Percentiles rank a stretch among this genome's conserved stretches.
Evolutionary conservation across 2,797 vertebrate species (phyloP).

Genomic region (Anas capensis): DNA sequence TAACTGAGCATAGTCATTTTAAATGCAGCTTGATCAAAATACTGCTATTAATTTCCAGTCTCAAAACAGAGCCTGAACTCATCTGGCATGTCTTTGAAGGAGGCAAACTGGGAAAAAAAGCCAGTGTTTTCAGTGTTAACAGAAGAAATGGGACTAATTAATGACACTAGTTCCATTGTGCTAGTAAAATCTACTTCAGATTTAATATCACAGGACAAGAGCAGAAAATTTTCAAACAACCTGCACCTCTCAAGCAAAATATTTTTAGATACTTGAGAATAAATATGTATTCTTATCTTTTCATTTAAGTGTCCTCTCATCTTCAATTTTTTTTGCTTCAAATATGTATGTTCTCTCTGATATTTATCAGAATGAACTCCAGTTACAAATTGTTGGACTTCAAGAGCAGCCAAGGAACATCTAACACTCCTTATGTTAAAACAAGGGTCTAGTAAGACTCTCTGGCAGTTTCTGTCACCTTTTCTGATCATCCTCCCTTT

Average conservation of each 20-base stretch:
- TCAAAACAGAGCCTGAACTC: conserved; percentile 29
- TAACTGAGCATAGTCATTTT: conserved; percentile 3
- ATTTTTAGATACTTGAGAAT: not conserved
- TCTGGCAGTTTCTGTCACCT: not conserved
- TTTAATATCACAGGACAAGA: conserved; percentile 6
- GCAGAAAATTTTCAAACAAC: not conserved
- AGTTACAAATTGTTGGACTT: not conserved
- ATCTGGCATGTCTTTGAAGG: conserved; percentile 53
- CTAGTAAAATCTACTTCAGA: conserved; percentile 16
- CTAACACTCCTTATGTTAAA: not conserved
- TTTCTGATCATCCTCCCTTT: not conserved
- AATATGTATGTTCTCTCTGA: not conserved
- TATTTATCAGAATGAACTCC: not conserved
- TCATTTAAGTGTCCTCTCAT: not conserved
- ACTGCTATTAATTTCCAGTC: conserved; percentile 38
- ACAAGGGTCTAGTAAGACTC: not conserved
- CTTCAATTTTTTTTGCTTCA: not conserved
- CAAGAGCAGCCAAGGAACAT: not conserved
- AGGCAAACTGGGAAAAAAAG: not conserved
- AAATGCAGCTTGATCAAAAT: conserved; percentile 60
- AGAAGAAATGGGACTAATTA: conserved; percentile 59
- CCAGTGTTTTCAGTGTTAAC: conserved; percentile 13
- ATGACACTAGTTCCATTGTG: conserved; percentile 25
- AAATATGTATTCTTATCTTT: not conserved
- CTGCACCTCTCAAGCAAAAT: not conserved